Conservation (phyloP, 2,797 vertebrate genomes). For the Onychomys arenicola region DNA sequence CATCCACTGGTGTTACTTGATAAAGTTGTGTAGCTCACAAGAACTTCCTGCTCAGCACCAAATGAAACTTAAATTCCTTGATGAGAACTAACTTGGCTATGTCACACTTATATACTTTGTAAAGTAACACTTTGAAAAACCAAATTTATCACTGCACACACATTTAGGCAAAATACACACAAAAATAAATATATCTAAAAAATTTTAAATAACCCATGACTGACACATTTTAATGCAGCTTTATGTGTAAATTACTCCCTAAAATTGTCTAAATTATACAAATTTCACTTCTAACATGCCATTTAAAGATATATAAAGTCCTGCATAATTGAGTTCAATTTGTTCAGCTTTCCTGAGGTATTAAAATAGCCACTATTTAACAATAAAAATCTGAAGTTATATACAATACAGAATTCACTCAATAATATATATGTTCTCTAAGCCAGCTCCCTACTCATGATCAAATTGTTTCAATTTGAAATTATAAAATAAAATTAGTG, state of each 20-base stretch:
- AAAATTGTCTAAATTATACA: constrained; percentile 60
- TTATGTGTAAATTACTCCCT: constrained; percentile 33
- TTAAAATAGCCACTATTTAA: constrained; percentile 61
- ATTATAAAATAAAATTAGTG: constrained; percentile 69
- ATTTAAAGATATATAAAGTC: constrained; percentile 60
- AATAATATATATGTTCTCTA: constrained; percentile 40
- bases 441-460: constrained; percentile 14
- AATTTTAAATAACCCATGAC: neutral
- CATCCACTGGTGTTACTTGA: constrained; percentile 37
- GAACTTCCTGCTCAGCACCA: neutral
- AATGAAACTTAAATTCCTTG: constrained; percentile 62
- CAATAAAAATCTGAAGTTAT: constrained; percentile 61
- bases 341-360: constrained; percentile 48
- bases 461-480: constrained; percentile 60
- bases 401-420: constrained; percentile 58
- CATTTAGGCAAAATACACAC: neutral
- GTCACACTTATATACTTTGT: constrained; percentile 6
- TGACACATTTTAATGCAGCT: neutral
- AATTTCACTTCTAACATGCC: constrained; percentile 33
- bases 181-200: neutral
- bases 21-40: constrained; percentile 47
- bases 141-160: constrained; percentile 16
- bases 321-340: constrained; percentile 60
- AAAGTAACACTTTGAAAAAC: constrained; percentile 24
- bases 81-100: constrained; percentile 30